Evolutionary conservation across 1,140 invertebrate species (phyloP).

Genomic region (Orchesella cincta): DNA sequence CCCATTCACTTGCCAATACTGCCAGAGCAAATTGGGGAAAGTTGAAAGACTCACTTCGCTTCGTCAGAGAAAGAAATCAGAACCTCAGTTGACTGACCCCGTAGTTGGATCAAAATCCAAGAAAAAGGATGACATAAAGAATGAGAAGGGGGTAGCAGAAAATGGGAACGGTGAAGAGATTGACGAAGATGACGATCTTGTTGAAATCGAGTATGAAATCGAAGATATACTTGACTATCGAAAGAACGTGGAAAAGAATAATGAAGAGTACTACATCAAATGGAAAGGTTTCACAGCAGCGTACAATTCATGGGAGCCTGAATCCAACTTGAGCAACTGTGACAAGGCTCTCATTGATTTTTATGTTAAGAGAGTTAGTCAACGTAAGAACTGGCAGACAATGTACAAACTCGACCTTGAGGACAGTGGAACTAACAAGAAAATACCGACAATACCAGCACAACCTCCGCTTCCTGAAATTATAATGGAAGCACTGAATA

Average conservation of each 20-base stretch:
- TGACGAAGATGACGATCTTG: not conserved
- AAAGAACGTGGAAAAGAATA: slow-evolving; percentile 15
- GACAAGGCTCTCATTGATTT: not conserved
- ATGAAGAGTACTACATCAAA: slow-evolving; percentile 40
- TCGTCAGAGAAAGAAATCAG: not conserved
- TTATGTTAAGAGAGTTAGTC: not conserved
- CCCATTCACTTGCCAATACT: not conserved
- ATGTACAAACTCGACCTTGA: slow-evolving; percentile 44
- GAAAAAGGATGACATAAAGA: not conserved
- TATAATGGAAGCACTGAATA: not conserved
- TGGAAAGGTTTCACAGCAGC: slow-evolving; percentile 47
- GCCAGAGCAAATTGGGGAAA: not conserved
- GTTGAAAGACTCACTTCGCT: not conserved
- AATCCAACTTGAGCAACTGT: not conserved
- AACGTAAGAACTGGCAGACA: not conserved
- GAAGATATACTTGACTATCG: slow-evolving; percentile 52
- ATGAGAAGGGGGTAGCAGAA: not conserved
- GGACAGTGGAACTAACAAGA: slow-evolving; percentile 52
- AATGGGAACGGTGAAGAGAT: slow-evolving; percentile 12
- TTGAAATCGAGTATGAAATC: slow-evolving; percentile 50
- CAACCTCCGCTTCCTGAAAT: not conserved
- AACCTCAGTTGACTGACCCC: too few species aligned
- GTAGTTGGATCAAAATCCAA: not conserved
- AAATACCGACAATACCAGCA: not conserved
- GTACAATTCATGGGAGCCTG: slow-evolving; percentile 47